phyloP scores from a whole-genome alignment of 2,888 invertebrate genomes.

The Philhelius pedissequus region DNA sequence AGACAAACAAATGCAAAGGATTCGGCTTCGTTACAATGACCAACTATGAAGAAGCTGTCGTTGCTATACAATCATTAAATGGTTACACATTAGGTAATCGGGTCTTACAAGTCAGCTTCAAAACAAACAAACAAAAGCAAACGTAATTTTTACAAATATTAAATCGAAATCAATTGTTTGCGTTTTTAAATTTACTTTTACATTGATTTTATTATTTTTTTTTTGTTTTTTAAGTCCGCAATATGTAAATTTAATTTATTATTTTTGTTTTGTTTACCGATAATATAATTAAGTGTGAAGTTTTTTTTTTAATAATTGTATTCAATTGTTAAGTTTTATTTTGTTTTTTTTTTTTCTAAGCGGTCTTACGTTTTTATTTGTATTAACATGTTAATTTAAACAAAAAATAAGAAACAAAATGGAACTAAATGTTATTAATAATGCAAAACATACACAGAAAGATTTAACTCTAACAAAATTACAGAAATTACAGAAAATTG shows the following conservation, averaged over 20 bases:
- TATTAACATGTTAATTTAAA: slow-evolving; percentile 40
- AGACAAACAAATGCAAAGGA: slow-evolving; percentile 98
- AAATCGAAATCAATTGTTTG: slow-evolving; percentile 66
- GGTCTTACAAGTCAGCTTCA: slow-evolving; percentile 98
- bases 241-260: neutral
- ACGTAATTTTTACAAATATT: slow-evolving; percentile 76
- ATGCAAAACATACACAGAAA: slow-evolving; percentile 14
- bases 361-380: slow-evolving; percentile 48
- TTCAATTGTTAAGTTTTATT: slow-evolving; percentile 28
- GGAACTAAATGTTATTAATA: slow-evolving; percentile 52
- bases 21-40: slow-evolving; percentile 99
- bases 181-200: slow-evolving; percentile 65
- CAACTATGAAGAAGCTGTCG: slow-evolving; percentile 97
- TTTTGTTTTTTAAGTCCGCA: neutral
- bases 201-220: slow-evolving; percentile 50
- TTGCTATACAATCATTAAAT: slow-evolving; percentile 97
- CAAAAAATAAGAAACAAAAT: neutral
- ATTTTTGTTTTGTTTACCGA: neutral
- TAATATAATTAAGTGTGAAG: neutral
- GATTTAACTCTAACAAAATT: slow-evolving; percentile 5
- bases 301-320: slow-evolving; percentile 7
- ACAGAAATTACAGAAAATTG: neutral
- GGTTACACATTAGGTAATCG: slow-evolving; percentile 97
- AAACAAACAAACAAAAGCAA: slow-evolving; percentile 92
- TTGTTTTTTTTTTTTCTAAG: slow-evolving; percentile 37